Evolutionary conservation across 2,797 vertebrate species (phyloP).

Genomic region (Tapera naevia): DNA sequence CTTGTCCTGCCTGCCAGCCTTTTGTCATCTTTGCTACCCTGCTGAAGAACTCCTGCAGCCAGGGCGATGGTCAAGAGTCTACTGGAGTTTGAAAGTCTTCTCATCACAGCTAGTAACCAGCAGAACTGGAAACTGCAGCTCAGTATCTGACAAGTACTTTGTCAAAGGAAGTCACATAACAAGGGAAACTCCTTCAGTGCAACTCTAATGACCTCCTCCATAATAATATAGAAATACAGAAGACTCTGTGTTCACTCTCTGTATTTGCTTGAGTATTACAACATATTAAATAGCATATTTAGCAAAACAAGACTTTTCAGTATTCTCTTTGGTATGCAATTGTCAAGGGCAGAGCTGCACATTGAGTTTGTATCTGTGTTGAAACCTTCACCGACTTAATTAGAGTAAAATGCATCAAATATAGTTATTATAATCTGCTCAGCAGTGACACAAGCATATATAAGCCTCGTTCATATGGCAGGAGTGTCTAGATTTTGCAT

Average conservation of each 20-base stretch:
- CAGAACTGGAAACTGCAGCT: background rate
- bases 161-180: background rate
- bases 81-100: background rate
- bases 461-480: slow-evolving; percentile 15
- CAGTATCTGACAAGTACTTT: background rate
- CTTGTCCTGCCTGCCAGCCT: background rate
- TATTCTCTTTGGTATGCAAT: background rate
- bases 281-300: slow-evolving; percentile 28
- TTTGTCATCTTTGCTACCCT: background rate
- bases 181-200: background rate
- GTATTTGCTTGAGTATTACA: background rate
- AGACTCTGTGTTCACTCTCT: background rate
- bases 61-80: background rate
- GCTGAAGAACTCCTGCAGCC: background rate
- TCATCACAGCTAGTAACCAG: background rate
- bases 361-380: background rate
- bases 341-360: slow-evolving; percentile 24
- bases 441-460: slow-evolving; percentile 1
- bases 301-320: slow-evolving; percentile 44
- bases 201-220: background rate
- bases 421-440: slow-evolving; percentile 55
- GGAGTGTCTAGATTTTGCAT: slow-evolving; percentile 13
- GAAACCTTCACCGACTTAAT: slow-evolving; percentile 61
- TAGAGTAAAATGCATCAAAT: slow-evolving; percentile 43
- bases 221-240: background rate